Conservation (phyloP, 2,888 invertebrate genomes). For the Trachelus tabidus region DNA sequence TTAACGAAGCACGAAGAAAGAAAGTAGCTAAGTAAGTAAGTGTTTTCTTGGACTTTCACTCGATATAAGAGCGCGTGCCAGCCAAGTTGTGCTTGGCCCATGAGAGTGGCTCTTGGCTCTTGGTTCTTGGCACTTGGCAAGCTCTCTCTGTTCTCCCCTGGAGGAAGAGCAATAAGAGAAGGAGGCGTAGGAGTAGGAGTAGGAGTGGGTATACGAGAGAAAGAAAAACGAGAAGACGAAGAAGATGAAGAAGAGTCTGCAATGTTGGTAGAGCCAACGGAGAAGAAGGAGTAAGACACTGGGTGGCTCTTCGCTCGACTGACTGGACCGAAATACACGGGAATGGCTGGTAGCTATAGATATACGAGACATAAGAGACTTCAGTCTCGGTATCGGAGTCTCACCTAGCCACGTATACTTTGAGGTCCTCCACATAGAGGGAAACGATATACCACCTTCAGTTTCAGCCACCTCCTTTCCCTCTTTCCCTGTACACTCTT, state of each 20-base stretch:
- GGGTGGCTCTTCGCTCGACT: slow-evolving; percentile 19
- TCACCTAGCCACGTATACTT: background rate
- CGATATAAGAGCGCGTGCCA: slow-evolving; percentile 29
- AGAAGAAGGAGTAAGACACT: slow-evolving; percentile 18
- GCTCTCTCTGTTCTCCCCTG: background rate
- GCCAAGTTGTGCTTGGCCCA: slow-evolving; percentile 35
- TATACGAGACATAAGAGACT: background rate
- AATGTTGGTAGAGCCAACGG: slow-evolving; percentile 8
- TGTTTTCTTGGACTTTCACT: slow-evolving; percentile 35
- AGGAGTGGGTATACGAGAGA: background rate
- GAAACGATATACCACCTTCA: slow-evolving; percentile 8
- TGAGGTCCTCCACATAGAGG: slow-evolving; percentile 15
- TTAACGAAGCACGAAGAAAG: background rate
- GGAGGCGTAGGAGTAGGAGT: slow-evolving; percentile 1
- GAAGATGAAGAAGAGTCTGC: slow-evolving; percentile 12
- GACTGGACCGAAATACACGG: slow-evolving; percentile 23
- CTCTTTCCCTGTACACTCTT: background rate
- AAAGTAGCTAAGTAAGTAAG: slow-evolving; percentile 18
- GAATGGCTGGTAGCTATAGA: slow-evolving; percentile 8
- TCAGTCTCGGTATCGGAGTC: background rate
- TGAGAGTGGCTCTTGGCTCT: slow-evolving; percentile 37
- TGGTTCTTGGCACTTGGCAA: background rate
- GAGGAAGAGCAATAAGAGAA: slow-evolving; percentile 26
- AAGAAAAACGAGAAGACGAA: slow-evolving; percentile 8
- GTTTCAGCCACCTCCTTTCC: background rate